These are phyloP conservation scores for Xerus rutilus DNA, from an alignment of 2,797 vertebrate genomes.

Conservation along the genomic window DNA sequence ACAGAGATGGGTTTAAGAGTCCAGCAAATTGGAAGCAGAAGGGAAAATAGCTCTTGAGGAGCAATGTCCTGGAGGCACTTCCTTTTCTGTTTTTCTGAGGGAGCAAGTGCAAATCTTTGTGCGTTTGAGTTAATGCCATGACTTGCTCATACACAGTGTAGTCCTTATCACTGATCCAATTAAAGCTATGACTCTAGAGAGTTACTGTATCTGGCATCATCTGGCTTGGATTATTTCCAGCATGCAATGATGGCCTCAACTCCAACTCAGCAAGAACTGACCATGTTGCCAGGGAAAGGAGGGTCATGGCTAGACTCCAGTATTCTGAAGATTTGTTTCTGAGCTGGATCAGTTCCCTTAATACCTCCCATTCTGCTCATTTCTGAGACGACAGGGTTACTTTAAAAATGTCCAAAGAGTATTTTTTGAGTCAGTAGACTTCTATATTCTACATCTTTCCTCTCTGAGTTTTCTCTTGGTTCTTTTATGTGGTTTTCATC, in stretches of 20 bases:
- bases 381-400: background rate
- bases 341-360: background rate
- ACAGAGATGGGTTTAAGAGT: no score
- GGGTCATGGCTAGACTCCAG: background rate
- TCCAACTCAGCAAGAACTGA: background rate
- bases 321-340: background rate
- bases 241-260: background rate
- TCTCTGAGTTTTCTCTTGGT: background rate
- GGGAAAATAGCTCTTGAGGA: background rate
- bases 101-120: background rate
- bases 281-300: background rate
- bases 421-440: background rate
- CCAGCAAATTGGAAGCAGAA: background rate
- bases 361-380: background rate
- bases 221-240: background rate
- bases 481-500: background rate
- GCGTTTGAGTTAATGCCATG: background rate
- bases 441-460: background rate
- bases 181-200: background rate
- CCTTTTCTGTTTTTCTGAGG: background rate
- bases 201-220: background rate
- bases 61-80: background rate
- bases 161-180: background rate
- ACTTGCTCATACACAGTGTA: background rate
- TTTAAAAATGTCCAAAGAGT: background rate